Evolutionary conservation across 1,140 invertebrate species (phyloP), one percentile per base, ranked within the genome.

Genomic region (Ceratina japonica): DNA sequence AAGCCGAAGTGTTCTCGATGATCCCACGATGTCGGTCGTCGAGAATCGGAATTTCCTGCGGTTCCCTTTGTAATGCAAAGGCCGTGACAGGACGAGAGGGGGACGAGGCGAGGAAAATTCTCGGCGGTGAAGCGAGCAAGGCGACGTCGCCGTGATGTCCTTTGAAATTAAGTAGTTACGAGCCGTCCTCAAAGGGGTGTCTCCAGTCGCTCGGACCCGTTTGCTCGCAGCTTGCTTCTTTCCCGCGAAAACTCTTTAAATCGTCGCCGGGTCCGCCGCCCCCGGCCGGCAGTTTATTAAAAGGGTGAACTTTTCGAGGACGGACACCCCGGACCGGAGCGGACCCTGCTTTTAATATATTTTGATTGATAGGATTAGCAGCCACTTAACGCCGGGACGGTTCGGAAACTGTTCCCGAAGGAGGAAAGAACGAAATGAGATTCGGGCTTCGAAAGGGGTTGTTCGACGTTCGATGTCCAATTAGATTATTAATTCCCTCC

Each of bases 351-450:
- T 71, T 91, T 90, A 91, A 91, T 91, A 91, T 91, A 87, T 85
- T 89, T 91, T 92, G 89, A 91, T 92, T 91, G 89, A 90, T 91
- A 90, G 88, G 87, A 91, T 92, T 92, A 91, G 74, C 64, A 70
- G 75, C 76, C 78, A 59, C 74, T 85, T 74, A 77, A 85, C 75
- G 76, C 71, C 37, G 59, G 31, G 12, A 52, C 52, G 31, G 37
- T 37, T 31, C 58, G 51, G 27, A 44, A 64, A 27, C 61, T 64
- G 27, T 56, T 58, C 52, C 15, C 75, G 16, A 73, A 59, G 31
- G 8, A 18, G 51, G 3, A 18, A 20, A 24, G 49, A 58, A 37
- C 66, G 24, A 61, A 51, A 52, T 13, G 22, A 37, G 59, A 12
- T 31, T 13, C 13, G 24, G 8, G 37, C 24, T 73, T 56, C 22